Base-by-base conservation (phyloP, 2,113 vertebrate genomes). In the Apeltes quadracus region DNA sequence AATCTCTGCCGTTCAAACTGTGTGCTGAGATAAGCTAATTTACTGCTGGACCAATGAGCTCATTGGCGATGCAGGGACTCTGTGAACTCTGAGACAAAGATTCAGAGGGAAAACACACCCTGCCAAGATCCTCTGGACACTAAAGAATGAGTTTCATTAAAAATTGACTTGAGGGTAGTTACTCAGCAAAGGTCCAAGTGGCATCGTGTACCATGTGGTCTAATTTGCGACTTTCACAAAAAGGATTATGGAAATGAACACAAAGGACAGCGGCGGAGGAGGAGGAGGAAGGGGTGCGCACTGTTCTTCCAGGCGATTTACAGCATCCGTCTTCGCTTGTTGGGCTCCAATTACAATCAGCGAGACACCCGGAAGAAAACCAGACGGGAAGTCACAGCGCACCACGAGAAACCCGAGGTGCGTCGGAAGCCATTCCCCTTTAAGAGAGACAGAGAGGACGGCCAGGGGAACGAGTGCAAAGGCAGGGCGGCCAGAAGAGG, bases 91-190 rank as follows among this genome's bases (percentile, higher is more conserved):
- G 46, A 54, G 57, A 53, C 54, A 16, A 56, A 69, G 69, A 61
- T 68, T 69, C 39, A 23, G 46, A 63, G 57, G 20, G 48, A 72
- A 50, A 61, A 10, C 57, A 75, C 39, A 76, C 44, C 61, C 36
- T 62, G 25, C 55, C 20, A 51, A 61, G 63, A 53, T 39, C 41
- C 27, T 27, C 44, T 56, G 14, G 74, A 75, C 67, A 75, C 38
- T 58, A 72, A 79, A 68, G 75, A 64, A 78, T 32, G 67, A 76
- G 72, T 44, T 68, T 78, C 32, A 72, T 72, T 69, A 59, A 38
- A 74, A 55, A 65, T 51, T 10, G 1, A 55, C 58, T 25, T 69
- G 69, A 55, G 23, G 14, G 58, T 61, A 29, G 41, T 65, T 39
- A 69, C 39, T 64, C 39, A 61, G 63, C 59, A 39, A 44, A 44